Evolutionary conservation across 2,113 vertebrate genomes (phyloP).

Genomic region (Chionis minor): DNA sequence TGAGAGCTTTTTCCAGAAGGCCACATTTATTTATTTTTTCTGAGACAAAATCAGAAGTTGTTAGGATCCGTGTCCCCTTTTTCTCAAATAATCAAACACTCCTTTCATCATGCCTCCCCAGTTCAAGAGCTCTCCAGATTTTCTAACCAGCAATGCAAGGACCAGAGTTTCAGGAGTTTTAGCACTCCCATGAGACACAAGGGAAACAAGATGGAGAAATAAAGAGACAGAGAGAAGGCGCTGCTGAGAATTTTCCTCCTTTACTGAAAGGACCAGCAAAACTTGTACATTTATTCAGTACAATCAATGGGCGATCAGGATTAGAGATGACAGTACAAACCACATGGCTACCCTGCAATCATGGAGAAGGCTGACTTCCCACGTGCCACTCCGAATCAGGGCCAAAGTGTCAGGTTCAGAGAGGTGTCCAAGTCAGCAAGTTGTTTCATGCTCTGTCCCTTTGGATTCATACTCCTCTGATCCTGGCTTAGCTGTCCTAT

Average conservation of each 20-base stretch:
- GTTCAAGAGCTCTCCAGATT: not conserved
- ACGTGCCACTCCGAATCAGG: not conserved
- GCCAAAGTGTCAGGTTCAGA: not conserved
- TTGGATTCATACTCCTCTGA: not conserved
- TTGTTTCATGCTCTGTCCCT: not conserved
- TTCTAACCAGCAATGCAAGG: not conserved
- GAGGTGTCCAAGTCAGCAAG: not conserved
- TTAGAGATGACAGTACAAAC: not conserved
- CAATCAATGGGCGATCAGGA: not conserved
- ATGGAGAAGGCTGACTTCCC: not conserved
- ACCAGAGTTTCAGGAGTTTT: not conserved
- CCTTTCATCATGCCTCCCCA: not conserved
- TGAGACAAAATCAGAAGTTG: not conserved
- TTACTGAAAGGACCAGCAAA: not conserved
- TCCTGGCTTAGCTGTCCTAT: not conserved
- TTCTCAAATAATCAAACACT: not conserved
- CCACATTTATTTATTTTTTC: not conserved
- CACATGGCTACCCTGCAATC: not conserved
- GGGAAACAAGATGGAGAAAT: not conserved
- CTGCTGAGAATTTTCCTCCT: not conserved
- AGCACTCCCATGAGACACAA: not conserved
- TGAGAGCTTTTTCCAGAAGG: not conserved
- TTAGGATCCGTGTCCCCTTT: not conserved
- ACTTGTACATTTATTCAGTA: not conserved
- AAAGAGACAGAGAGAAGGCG: not conserved